Conservation (phyloP, 2,888 invertebrate species). For the Strigamia transsilvanica region DNA sequence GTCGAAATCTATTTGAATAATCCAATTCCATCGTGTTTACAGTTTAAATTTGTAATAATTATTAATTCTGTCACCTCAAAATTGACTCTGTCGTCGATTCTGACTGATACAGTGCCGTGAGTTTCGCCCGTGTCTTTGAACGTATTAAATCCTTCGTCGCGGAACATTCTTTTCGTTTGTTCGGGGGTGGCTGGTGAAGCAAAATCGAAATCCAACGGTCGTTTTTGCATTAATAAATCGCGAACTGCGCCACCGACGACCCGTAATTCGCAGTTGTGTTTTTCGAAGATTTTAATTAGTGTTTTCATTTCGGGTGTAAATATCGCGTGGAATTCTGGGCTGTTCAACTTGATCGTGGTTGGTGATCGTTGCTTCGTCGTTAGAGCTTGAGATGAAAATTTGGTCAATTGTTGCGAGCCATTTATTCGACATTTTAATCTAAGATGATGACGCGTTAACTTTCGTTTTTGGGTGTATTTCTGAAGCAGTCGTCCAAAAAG, state of each 20-base stretch:
- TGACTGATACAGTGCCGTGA: constrained; percentile 94
- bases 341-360: constrained; percentile 71
- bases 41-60: too few relatives aligned
- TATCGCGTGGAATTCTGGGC: constrained; percentile 76
- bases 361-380: neutral
- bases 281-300: constrained; percentile 78
- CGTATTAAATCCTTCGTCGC: constrained; percentile 82
- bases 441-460: neutral
- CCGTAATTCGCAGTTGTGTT: constrained; percentile 83
- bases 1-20: constrained; percentile 74
- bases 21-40: too few relatives aligned
- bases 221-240: constrained; percentile 79
- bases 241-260: constrained; percentile 97
- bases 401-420: neutral
- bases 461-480: neutral
- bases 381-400: neutral
- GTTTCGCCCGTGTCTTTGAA: constrained; percentile 88
- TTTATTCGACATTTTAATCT: neutral
- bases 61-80: constrained; percentile 74
- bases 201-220: constrained; percentile 94
- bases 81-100: constrained; percentile 92
- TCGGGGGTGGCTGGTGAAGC: constrained; percentile 96
- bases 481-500: neutral
- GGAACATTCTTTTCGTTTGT: constrained; percentile 95
- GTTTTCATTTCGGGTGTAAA: constrained; percentile 82